Evolutionary conservation across 2,888 invertebrate species (phyloP).

Genomic region (Bugula neritina): DNA sequence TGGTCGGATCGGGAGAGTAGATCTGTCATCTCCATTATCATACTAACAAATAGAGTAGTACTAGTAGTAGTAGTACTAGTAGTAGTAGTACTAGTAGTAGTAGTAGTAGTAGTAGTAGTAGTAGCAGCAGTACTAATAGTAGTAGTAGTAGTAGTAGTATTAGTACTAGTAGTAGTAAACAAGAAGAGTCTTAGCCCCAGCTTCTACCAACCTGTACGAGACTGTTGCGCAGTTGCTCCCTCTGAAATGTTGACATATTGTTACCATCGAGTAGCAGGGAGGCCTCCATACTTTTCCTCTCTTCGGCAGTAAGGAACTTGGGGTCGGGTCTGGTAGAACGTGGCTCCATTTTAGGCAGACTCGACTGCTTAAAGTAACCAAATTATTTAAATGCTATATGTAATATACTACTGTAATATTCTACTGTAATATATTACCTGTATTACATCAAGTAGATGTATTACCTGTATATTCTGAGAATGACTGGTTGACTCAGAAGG

Average conservation of each 20-base stretch:
- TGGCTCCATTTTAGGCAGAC: background rate
- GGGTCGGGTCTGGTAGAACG: background rate
- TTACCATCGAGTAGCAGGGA: background rate
- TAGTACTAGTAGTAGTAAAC: too few relatives aligned
- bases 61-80: too few relatives aligned
- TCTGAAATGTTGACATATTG: slow-evolving; percentile 7
- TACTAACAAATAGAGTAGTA: background rate
- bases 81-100: too few relatives aligned
- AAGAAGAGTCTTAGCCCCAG: too few relatives aligned
- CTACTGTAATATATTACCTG: background rate
- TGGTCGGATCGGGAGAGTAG: slow-evolving; percentile 15
- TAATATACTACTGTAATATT: background rate
- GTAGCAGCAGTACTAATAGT: too few relatives aligned
- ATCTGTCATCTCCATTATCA: background rate
- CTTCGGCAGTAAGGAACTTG: background rate
- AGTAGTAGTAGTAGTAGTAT: too few relatives aligned
- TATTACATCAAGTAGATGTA: background rate
- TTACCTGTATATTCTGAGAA: background rate
- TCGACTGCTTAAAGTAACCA: background rate
- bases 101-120: too few relatives aligned
- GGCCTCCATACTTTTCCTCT: slow-evolving; percentile 6
- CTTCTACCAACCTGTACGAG: background rate
- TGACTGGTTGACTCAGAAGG: background rate
- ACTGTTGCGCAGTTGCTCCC: background rate
- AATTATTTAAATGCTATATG: background rate